A percentile compares a stretch with the other conserved stretches of the same genome.
phyloP scores from a whole-genome alignment of 2,888 invertebrate genomes.

The Thereva unica region DNA sequence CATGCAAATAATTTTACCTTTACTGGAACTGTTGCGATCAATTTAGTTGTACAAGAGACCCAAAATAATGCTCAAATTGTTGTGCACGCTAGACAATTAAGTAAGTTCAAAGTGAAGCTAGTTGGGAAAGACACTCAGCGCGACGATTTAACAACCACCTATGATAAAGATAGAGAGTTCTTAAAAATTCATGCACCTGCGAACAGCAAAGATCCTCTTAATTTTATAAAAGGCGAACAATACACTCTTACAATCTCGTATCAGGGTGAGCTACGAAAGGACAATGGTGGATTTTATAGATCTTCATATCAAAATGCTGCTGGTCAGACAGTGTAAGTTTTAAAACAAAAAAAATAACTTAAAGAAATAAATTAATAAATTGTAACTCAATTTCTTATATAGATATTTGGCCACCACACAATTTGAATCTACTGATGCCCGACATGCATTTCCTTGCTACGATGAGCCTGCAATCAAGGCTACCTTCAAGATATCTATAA shows the following conservation, averaged over 20 bases:
- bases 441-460: slow-evolving; percentile 75
- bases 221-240: slow-evolving; percentile 40
- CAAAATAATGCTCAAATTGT: slow-evolving; percentile 57
- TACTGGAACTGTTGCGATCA: slow-evolving; percentile 59
- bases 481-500: slow-evolving; percentile 53
- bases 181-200: slow-evolving; percentile 29
- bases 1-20: slow-evolving; percentile 50
- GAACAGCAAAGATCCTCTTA: slow-evolving; percentile 11
- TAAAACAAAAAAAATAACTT: background rate
- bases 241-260: slow-evolving; percentile 62
- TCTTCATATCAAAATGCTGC: slow-evolving; percentile 58
- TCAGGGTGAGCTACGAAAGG: slow-evolving; percentile 61
- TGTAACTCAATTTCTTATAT: background rate
- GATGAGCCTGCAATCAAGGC: slow-evolving; percentile 75
- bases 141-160: background rate
- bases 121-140: background rate
- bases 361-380: slow-evolving; percentile 45
- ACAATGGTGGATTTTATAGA: slow-evolving; percentile 66
- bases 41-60: slow-evolving; percentile 58
- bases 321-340: slow-evolving; percentile 42
- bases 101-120: background rate
- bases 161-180: slow-evolving; percentile 21
- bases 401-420: slow-evolving; percentile 67
- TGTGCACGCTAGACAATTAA: slow-evolving; percentile 38
- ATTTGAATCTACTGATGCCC: slow-evolving; percentile 68